Conservation (phyloP, 2,888 invertebrate species). For the Drosophila tanythrix region DNA sequence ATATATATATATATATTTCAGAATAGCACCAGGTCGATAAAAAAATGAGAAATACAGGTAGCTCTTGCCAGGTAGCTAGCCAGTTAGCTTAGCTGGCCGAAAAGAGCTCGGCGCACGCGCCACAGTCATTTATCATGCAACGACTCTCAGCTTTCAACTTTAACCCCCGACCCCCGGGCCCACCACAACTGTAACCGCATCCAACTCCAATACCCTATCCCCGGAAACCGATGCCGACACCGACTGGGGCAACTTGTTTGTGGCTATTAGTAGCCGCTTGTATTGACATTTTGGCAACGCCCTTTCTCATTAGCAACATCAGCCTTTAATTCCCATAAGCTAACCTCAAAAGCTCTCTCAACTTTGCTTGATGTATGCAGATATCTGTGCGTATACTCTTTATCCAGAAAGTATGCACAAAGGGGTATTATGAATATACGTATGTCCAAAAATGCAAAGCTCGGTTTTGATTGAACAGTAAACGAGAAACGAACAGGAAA, state of each 20-base stretch:
- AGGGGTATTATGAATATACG: not conserved
- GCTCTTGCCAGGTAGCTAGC: slow-evolving; percentile 38
- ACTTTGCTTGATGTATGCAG: slow-evolving; percentile 56
- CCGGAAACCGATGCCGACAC: slow-evolving; percentile 31
- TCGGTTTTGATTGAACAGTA: not conserved
- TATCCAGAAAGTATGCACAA: not conserved
- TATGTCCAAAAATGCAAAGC: not conserved
- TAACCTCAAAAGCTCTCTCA: slow-evolving; percentile 8
- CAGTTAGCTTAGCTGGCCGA: slow-evolving; percentile 19
- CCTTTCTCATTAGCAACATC: slow-evolving; percentile 49
- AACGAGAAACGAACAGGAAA: not conserved
- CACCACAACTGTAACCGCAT: not conserved
- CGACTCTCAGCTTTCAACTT: slow-evolving; percentile 26
- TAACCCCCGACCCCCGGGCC: slow-evolving; percentile 11
- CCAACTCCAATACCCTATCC: slow-evolving; percentile 8
- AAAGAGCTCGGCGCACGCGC: slow-evolving; percentile 57
- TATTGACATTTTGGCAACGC: slow-evolving; percentile 80
- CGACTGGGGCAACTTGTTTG: slow-evolving; percentile 11
- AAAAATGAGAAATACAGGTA: slow-evolving; percentile 63
- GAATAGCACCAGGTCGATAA: slow-evolving; percentile 75
- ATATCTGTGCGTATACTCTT: slow-evolving; percentile 25
- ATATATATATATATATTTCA: slow-evolving; percentile 53
- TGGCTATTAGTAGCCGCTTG: slow-evolving; percentile 36
- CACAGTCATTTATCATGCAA: slow-evolving; percentile 72
- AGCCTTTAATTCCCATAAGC: not conserved